Evolutionary conservation across 2,888 invertebrate species (phyloP).

Genomic region (Mongoloraphidia duomilia): DNA sequence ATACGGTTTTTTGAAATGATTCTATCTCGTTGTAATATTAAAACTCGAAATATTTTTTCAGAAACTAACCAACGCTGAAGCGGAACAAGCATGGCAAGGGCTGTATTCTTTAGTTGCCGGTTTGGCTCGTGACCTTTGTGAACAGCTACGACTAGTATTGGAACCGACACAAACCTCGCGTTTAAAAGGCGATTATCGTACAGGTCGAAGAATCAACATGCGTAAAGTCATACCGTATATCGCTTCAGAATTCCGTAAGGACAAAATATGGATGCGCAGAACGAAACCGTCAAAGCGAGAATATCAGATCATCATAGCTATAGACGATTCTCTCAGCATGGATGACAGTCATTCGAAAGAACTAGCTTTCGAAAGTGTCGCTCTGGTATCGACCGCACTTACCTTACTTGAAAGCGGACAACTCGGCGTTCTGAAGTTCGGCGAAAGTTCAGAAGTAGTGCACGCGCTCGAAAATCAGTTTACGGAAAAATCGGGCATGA

Average conservation of each 20-base stretch:
- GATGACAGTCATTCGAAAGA: slow-evolving; percentile 79
- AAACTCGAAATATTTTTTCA: slow-evolving; percentile 9
- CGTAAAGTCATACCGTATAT: slow-evolving; percentile 96
- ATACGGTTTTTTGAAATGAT: no score
- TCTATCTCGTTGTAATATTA: no score
- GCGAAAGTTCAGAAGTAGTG: slow-evolving; percentile 71
- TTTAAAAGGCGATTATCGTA: slow-evolving; percentile 88
- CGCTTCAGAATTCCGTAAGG: slow-evolving; percentile 96
- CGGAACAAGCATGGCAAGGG: slow-evolving; percentile 42
- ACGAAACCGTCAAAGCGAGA: slow-evolving; percentile 91
- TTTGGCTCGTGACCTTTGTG: slow-evolving; percentile 76
- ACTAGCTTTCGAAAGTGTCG: slow-evolving; percentile 87
- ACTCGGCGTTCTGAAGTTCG: slow-evolving; percentile 82
- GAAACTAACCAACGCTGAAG: slow-evolving; percentile 30
- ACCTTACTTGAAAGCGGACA: slow-evolving; percentile 89
- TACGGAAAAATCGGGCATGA: slow-evolving; percentile 72
- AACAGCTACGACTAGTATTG: slow-evolving; percentile 82
- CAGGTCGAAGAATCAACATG: slow-evolving; percentile 96
- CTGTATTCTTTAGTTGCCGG: slow-evolving; percentile 42
- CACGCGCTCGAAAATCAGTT: slow-evolving; percentile 78
- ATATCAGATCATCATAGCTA: slow-evolving; percentile 90
- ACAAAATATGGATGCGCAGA: slow-evolving; percentile 95
- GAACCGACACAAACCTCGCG: slow-evolving; percentile 91
- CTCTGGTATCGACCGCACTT: slow-evolving; percentile 78
- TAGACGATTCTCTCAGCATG: slow-evolving; percentile 92